Conservation (phyloP, 2,113 vertebrate species). For the Oryzias woworae region DNA sequence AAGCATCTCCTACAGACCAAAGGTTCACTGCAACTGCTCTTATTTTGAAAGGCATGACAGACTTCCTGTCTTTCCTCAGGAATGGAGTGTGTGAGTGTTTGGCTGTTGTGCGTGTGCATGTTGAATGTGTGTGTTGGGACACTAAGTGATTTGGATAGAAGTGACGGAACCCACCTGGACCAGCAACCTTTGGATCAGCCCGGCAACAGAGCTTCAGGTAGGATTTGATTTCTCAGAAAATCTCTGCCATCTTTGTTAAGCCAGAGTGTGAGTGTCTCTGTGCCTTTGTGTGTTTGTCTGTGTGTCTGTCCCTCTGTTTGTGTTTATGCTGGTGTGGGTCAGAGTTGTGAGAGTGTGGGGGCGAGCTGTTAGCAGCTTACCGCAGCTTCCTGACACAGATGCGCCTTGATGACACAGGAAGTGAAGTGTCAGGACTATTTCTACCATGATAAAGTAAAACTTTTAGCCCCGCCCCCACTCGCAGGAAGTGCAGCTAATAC, state of each 20-base stretch:
- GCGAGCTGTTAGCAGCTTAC: conserved; percentile 18
- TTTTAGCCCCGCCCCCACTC: conserved; percentile 1
- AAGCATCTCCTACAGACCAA: too few species aligned
- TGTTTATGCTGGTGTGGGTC: neutral
- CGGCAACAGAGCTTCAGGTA: conserved; percentile 40
- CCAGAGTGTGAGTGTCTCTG: neutral
- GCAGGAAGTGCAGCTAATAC: conserved; percentile 1
- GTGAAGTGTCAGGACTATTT: neutral
- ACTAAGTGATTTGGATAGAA: conserved; percentile 11
- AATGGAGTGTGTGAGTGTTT: conserved; percentile 47
- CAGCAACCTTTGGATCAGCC: conserved; percentile 24
- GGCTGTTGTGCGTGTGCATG: conserved; percentile 28
- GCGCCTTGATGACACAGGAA: conserved; percentile 27
- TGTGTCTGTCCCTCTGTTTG: neutral
- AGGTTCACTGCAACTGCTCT: neutral
- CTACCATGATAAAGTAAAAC: neutral
- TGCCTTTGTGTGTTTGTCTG: neutral
- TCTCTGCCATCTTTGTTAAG: too few species aligned
- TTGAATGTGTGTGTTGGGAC: conserved; percentile 17
- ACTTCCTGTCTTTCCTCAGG: conserved; percentile 36
- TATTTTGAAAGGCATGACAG: conserved; percentile 3
- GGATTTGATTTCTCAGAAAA: neutral
- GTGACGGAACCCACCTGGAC: conserved; percentile 32
- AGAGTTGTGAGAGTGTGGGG: conserved; percentile 11
- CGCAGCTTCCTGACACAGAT: conserved; percentile 44